Evolutionary conservation across 2,797 vertebrate species (phyloP).

Genomic region (Sebastes trivittatus): DNA sequence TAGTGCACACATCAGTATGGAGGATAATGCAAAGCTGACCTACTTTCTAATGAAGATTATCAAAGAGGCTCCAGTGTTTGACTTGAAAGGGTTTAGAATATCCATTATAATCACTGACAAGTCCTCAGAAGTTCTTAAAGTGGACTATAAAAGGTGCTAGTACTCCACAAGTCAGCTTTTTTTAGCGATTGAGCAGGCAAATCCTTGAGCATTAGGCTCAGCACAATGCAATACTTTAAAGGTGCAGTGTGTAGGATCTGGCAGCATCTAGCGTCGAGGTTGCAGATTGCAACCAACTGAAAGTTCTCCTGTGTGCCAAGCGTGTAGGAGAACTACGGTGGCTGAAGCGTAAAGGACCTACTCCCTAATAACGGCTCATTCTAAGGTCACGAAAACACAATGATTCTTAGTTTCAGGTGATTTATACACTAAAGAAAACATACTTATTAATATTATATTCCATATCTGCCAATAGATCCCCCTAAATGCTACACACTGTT

Average conservation of each 20-base stretch:
- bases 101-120: neutral
- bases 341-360: too few species aligned
- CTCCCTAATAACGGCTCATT: too few species aligned
- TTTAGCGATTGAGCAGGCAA: neutral
- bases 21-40: neutral
- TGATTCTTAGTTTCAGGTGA: too few species aligned
- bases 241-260: neutral
- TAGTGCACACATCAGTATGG: neutral
- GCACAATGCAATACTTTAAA: neutral
- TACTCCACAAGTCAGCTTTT: neutral
- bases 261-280: too few species aligned
- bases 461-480: too few species aligned
- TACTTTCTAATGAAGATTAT: neutral
- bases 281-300: too few species aligned
- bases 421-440: too few species aligned
- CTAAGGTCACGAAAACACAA: too few species aligned
- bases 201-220: neutral
- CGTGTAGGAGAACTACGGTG: too few species aligned
- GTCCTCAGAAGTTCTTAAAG: neutral
- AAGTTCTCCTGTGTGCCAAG: too few species aligned
- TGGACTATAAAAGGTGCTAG: neutral
- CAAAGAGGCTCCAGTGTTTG: neutral
- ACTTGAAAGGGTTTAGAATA: slow-evolving; percentile 1
- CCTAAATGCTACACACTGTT: too few species aligned
- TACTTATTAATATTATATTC: too few species aligned